Base-by-base conservation (phyloP, 2,888 invertebrate genomes). In the Xiphydria camelus region DNA sequence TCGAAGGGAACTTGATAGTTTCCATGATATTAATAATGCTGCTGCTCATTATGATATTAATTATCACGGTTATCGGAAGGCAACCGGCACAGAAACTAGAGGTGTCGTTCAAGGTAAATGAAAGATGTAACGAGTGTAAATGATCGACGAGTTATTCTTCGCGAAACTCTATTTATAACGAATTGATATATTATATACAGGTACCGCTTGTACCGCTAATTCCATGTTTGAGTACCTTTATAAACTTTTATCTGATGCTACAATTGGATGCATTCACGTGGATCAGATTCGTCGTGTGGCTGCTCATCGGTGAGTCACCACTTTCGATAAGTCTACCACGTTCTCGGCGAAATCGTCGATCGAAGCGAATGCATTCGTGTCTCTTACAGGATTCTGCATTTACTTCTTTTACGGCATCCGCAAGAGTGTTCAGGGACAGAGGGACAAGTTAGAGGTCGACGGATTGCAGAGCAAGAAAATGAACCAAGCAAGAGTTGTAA, bases 171-270 rank as follows among this genome's bases (percentile, higher is more conserved):
- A n/a, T n/a, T n/a, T n/a, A n/a, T n/a, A n/a, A n/a, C n/a, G n/a
- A n/a, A n/a, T n/a, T n/a, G n/a, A 31, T 25, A 33, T 14, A 34
- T 31, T 45, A 44, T 47, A 66, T 72, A 48, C 62, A 90, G 90
- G 90, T 94, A 18, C 94, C 94, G 0, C 76, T 88, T 38, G 91
- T 95, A 6, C 95, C 95, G 0, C 72, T 89, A 32, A 79, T 95
- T 51, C 94, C 95, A 2, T 87, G 87, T 62, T 68, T 91, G 4
- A 93, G 93, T 75, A 85, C 93, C 31, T 83, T 92, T 52, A 86
- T 91, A 65, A 96, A 96, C 77, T 77, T 93, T 39, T 94, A 93
- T 76, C 79, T 96, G 41, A 95, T 95, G 94, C 82, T 91, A 62
- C 90, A 93, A 77, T 78, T 96, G 50, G 90, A 92, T 70, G 62